Conservation (phyloP, 2,797 vertebrate species). For the Epinephelus awoara region DNA sequence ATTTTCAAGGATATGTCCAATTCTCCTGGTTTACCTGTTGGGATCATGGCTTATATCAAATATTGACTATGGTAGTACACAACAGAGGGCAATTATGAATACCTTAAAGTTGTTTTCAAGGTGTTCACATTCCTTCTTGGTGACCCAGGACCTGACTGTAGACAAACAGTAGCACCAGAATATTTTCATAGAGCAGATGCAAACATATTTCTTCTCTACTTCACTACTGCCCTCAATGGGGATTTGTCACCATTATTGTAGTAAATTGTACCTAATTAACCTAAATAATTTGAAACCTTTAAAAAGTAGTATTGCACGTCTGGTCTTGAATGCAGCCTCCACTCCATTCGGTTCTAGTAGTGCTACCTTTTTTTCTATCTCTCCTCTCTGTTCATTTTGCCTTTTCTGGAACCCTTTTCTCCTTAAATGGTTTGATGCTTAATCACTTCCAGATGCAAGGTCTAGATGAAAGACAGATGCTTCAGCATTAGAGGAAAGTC, state of each 20-base stretch:
- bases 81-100: constrained; percentile 38
- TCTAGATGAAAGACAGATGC: constrained; percentile 83
- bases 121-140: constrained; percentile 47
- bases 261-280: constrained; percentile 9
- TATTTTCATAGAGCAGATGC: constrained; percentile 13
- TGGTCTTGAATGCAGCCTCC: constrained; percentile 22
- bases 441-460: constrained; percentile 84
- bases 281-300: constrained; percentile 31
- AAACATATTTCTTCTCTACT: background rate
- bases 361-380: constrained; percentile 45
- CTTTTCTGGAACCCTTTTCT: constrained; percentile 68
- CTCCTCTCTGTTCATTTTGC: constrained; percentile 62
- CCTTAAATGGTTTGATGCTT: constrained; percentile 79
- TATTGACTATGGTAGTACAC: constrained; percentile 25
- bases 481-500: constrained; percentile 63
- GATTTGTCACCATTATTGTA: constrained; percentile 6
- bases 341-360: constrained; percentile 27
- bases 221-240: background rate
- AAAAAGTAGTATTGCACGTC: constrained; percentile 21
- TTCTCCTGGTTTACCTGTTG: constrained; percentile 39
- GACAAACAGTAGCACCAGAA: constrained; percentile 14
- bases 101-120: constrained; percentile 50
- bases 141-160: constrained; percentile 22
- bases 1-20: constrained; percentile 54
- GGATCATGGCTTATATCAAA: constrained; percentile 44